These are phyloP conservation scores for Tetragonula carbonaria DNA, from an alignment of 2,888 invertebrate genomes.

Conservation along the genomic window DNA sequence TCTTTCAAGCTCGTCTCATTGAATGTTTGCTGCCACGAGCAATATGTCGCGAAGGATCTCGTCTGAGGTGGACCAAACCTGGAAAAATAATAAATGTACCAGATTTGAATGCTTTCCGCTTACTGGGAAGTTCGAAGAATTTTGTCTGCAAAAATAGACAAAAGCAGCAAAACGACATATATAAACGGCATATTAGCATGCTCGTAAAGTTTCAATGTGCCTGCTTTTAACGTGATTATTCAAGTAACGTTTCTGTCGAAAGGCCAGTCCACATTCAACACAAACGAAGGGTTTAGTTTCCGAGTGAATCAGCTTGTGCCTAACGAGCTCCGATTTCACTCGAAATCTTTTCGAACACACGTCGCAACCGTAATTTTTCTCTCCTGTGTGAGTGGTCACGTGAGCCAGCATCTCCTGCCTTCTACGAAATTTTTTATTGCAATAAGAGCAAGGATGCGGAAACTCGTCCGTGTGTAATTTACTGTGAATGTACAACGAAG, in stretches of 20 bases:
- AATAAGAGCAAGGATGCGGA: slow-evolving; percentile 83
- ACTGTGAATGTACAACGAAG: slow-evolving; percentile 84
- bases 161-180: slow-evolving; percentile 9
- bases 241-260: slow-evolving; percentile 85
- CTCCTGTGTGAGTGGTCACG: slow-evolving; percentile 85
- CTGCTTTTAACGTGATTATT: slow-evolving; percentile 85
- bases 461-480: slow-evolving; percentile 84
- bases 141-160: slow-evolving; percentile 11
- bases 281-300: slow-evolving; percentile 85
- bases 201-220: slow-evolving; percentile 76
- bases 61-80: slow-evolving; percentile 68
- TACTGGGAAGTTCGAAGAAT: slow-evolving; percentile 2
- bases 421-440: slow-evolving; percentile 86
- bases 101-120: slow-evolving; percentile 48
- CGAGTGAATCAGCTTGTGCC: slow-evolving; percentile 86
- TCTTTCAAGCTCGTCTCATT: neutral
- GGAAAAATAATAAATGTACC: slow-evolving; percentile 75
- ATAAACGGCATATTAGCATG: slow-evolving; percentile 56
- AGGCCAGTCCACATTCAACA: slow-evolving; percentile 83
- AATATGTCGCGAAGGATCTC: slow-evolving; percentile 57
- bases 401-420: slow-evolving; percentile 86
- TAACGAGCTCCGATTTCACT: slow-evolving; percentile 86
- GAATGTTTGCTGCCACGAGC: slow-evolving; percentile 35
- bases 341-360: slow-evolving; percentile 85
- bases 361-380: slow-evolving; percentile 85